Evolutionary conservation across 2,797 vertebrate genomes (phyloP).

Genomic region (Cetoscarus ocellatus): DNA sequence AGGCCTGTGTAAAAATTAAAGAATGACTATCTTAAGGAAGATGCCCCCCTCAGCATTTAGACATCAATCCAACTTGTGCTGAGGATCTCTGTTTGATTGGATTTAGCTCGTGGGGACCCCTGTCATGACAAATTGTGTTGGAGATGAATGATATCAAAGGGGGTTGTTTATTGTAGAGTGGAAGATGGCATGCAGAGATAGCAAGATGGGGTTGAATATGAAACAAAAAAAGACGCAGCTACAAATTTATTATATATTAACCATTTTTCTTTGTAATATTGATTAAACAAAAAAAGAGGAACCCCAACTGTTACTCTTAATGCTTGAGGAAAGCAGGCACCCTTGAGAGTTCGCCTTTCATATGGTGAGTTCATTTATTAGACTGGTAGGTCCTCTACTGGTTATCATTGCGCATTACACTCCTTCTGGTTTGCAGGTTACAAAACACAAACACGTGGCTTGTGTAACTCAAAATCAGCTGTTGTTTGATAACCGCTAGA

Average conservation of each 20-base stretch:
- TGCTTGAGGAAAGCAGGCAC: not conserved
- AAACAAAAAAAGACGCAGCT: not conserved
- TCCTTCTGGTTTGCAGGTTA: constrained; percentile 41
- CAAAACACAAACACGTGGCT: constrained; percentile 67
- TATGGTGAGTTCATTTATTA: constrained; percentile 39
- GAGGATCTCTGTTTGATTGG: constrained; percentile 36
- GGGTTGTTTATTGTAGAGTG: not conserved
- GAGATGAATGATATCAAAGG: constrained; percentile 18
- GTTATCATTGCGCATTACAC: constrained; percentile 43
- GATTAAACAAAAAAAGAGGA: constrained; percentile 44
- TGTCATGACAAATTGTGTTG: constrained; percentile 21
- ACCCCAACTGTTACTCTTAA: constrained; percentile 40
- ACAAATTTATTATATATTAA: constrained; percentile 1
- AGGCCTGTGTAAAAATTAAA: constrained; percentile 39
- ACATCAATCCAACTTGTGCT: constrained; percentile 29
- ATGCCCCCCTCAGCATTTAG: not conserved
- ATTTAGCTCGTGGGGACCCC: constrained; percentile 32
- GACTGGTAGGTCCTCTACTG: constrained; percentile 62
- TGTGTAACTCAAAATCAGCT: constrained; percentile 72
- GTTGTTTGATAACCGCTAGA: constrained; percentile 63
- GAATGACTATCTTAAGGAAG: constrained; percentile 26
- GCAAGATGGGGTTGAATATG: not conserved
- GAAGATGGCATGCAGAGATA: not conserved
- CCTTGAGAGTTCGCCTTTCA: not conserved
- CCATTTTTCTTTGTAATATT: constrained; percentile 2